Base-by-base conservation (phyloP, 35 echinoderm and acorn worm species). In the Apostichopus californicus region DNA sequence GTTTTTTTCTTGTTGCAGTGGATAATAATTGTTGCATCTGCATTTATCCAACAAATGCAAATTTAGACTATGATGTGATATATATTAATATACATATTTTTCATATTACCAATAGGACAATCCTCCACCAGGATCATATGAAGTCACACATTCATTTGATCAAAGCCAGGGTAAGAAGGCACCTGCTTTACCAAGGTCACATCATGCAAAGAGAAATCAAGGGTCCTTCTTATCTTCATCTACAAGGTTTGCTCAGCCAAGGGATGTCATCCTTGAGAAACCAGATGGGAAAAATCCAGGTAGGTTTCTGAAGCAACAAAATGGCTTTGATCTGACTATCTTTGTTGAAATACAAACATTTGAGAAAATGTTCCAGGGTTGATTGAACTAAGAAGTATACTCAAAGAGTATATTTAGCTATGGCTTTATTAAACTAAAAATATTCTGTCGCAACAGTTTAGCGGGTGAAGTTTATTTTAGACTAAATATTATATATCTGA, bases 121-220 rank as follows among this genome's bases (percentile, higher is more conserved):
- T 18, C 97, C 97, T 24, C 97, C 97, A 17, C 97, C 97, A 71
- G 97, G 97, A 10, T 94, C 95, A 9, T 98, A 99, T 65, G 97
- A 99, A 73, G 95, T 99, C 78, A 95, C 91, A 57, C 65, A 56
- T 9, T 99, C 97, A 9, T 92, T 91, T 68, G 95, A 96, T 77
- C 17, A 63, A 14, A 96, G 93, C 73, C 97, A 99, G 81, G 87
- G 87, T 4, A 99, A 94, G 82, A 95, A 92, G 58, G 64, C 57
- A 4, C 97, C 93, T 1, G 95, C 91, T 22, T 11, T 73, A 17
- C 97, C 97, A 54, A 95, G 97, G 85, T 94, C 93, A 5, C 78
- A 92, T 6, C 55, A 54, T 17, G 97, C 95, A 4, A 94, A 88
- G 68, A 57, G 90, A 7, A 99, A 99, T 87, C 94, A 96, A 56